phyloP scores from a whole-genome alignment of 1,140 invertebrate genomes.

The Aplysia californica region DNA sequence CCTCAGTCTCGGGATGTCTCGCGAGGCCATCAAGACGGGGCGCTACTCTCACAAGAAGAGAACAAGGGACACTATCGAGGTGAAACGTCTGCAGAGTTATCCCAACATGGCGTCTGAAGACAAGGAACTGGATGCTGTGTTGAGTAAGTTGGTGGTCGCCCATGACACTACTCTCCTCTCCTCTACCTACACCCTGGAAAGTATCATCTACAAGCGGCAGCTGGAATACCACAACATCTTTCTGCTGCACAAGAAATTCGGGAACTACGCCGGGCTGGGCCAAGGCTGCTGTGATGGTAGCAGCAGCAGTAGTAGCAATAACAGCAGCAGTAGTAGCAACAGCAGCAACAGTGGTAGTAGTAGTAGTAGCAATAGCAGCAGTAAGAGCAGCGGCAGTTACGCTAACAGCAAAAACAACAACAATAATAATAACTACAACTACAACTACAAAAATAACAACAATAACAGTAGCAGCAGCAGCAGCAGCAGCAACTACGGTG shows the following conservation, averaged over 20 bases:
- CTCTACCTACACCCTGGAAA: not conserved
- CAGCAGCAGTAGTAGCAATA: conserved; percentile 4
- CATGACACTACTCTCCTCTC: not conserved
- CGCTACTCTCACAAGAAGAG: conserved; percentile 52
- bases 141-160: not conserved
- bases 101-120: not conserved
- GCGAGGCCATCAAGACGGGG: conserved; percentile 51
- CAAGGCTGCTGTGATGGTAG: not conserved
- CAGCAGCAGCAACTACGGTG: not conserved
- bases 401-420: not conserved
- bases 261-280: not conserved
- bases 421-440: not conserved
- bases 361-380: not conserved
- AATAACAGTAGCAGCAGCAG: not conserved
- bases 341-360: not conserved
- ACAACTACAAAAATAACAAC: too few species aligned
- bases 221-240: conserved; percentile 4
- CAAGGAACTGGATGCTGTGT: not conserved
- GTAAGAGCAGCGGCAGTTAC: not conserved
- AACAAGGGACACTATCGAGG: conserved; percentile 46
- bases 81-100: conserved; percentile 38
- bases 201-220: not conserved
- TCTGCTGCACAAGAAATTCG: conserved; percentile 1
- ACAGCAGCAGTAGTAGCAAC: not conserved
- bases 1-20: conserved; percentile 52